Evolutionary conservation across 1,140 invertebrate species (phyloP), one percentile per base, ranked within the genome.

Genomic region (Meloidogyne hapla): DNA sequence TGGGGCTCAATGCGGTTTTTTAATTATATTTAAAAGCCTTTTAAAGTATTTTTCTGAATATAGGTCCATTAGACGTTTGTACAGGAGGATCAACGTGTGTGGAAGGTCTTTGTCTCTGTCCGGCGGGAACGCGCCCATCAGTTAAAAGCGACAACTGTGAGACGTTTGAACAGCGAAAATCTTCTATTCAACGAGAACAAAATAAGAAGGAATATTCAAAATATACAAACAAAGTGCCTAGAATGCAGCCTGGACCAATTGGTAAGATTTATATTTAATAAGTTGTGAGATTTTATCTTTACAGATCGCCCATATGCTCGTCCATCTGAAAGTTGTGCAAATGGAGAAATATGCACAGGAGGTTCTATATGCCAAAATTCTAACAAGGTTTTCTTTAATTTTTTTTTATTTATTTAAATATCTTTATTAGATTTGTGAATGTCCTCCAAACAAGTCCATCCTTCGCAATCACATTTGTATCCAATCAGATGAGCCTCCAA

Each of bases 61-160:
- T 65, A 84, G 83, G 84, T 40, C 85, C 84, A 25, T 70, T 85
- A 21, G 84, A 86, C 70, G 61, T 68, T 40, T 86, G 84, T 73
- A 74, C 77, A 21, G 84, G 84, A 38, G 84, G 84, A 2, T 82
- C 84, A 25, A 69, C 70, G 13, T 86, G 84, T 75, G 76, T 86
- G 18, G 85, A 84, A 40, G 78, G 80, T 21, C 67, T 82, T 63
- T 86, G 84, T 69, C 65, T 87, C 21, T 86, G 84, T 48, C 85
- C 85, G n/a, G 77, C 81, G 13, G 84, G 84, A 33, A 85, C 78
- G 40, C 73, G 75, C 0, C 76, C 76, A 12, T 76, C 76, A 56
- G 48, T 69, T 38, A 65, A 78, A 40, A 68, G 40, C 21, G 78
- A 45, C 8, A 72, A 79, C 25, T 84, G 83, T 48, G 80, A 79